Evolutionary conservation across 2,888 invertebrate genomes (phyloP), one percentile per base, ranked within the genome.

Genomic region (Orchesella flavescens): DNA sequence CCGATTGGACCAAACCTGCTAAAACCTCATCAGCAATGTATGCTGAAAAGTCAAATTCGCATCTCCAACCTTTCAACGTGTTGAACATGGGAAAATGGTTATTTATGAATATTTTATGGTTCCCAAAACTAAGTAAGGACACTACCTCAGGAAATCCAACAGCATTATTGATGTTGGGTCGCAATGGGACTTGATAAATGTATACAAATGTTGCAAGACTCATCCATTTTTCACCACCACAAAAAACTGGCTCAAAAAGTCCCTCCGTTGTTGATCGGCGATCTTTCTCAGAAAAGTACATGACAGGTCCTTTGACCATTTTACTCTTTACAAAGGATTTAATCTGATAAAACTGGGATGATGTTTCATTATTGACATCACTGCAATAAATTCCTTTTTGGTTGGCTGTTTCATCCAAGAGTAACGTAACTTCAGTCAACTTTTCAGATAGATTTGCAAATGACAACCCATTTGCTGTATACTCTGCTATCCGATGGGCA

Each of bases 71-170:
- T 17, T 43, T n/a, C 19, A 66, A 66, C 1, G n/a, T 17, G 7
- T 44, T 66, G 44, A 66, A 66, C 66, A 43, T 66, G 44, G 66
- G 13, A 17, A 44, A 44, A n/a, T 43, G 17, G 9, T n/a, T 19
- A 44, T 66, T 66, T 3, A 12, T 43, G 43, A 66, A 66, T 17
- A n/a, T 43, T 59, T 59, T 59, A 12, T 59, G 12, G 12, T 17
- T 43, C 44, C 66, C 66, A 17, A 43, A 44, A 4, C 13, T 5
- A 13, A 66, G 24, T 13, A 63, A 13, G 15, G 63, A 23, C 23
- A 63, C 15, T 15, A 63, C 23, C 5, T 63, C 63, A 15, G n/a
- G 12, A 24, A 15, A 10, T 10, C 3, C 63, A 9, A 15, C 13
- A 24, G 23, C 12, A 12, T 24, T 24, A 13, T n/a, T 63, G 12